Evolutionary conservation across 2,888 invertebrate species (phyloP), one percentile per base, ranked within the genome.

Genomic region (Phengaris alcon): DNA sequence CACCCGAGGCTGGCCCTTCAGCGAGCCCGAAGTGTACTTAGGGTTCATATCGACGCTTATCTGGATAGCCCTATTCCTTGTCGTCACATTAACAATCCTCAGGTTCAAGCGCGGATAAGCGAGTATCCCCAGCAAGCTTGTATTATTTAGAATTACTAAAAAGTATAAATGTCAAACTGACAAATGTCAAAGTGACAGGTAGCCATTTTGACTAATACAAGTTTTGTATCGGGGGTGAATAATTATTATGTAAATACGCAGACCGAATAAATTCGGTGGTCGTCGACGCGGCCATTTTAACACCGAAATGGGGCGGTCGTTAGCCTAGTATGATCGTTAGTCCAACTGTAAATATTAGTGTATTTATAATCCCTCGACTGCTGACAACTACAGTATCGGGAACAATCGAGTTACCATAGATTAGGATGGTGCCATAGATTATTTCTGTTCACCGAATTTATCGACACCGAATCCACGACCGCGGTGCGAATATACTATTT

Each of bases 21-120:
- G 94, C 0, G 97, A 98, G 84, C 94, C 96, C 0, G 96, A 97
- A 75, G 98, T 98, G 0, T 98, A 98, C 90, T 95, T 96, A 86
- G 98, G 98, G 22, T 98, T 97, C 88, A 94, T 98, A 1, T 95
- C 98, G 57, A 97, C 98, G 3, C 93, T 97, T 73, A 94, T 95
- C 68, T 98, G 98, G 98, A 97, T 98, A 83, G 94, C 95, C 4
- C 90, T 97, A 48, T 97, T 97, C 90, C 94, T 97, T 84, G 94
- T 96, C 79, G 95, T 97, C 83, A 97, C 97, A 82, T 89, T 97
- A 86, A 90, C 97, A 77, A 97, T 97, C 80, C 93, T 97, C 81
- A 97, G 95, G 91, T 94, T 97, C 85, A 97, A 97, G 88, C 95
- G 96, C 84, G 97, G 97, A 85, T 97, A 95, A 93, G 54, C 15